Evolutionary conservation across 2,797 vertebrate genomes (phyloP).

Genomic region (Hippocampus kuda): DNA sequence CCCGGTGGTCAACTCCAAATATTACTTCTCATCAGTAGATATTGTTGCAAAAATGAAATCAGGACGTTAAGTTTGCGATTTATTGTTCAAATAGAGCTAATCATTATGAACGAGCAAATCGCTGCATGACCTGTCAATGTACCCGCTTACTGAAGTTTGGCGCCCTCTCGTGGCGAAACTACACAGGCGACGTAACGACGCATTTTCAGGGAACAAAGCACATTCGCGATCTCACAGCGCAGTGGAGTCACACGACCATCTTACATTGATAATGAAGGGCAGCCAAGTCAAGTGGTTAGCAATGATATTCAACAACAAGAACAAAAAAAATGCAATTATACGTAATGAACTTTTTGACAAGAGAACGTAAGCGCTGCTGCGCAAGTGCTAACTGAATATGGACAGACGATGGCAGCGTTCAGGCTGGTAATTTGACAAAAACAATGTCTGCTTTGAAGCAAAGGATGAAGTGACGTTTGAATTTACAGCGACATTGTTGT

Average conservation of each 20-base stretch:
- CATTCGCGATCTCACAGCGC: too few relatives aligned
- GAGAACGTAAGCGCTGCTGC: too few relatives aligned
- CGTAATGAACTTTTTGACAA: too few relatives aligned
- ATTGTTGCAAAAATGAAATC: not conserved
- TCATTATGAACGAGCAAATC: not conserved
- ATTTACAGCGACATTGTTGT: too few relatives aligned
- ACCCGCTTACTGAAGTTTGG: not conserved
- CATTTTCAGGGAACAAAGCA: too few relatives aligned
- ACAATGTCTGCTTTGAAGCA: not conserved
- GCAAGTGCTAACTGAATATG: not conserved
- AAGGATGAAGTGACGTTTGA: not conserved
- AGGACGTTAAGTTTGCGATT: not conserved
- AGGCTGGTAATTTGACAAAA: not conserved
- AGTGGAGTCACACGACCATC: not conserved
- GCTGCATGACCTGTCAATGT: not conserved
- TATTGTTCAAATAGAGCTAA: not conserved
- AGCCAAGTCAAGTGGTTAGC: too few relatives aligned
- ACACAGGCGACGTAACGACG: too few relatives aligned
- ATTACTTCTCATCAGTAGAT: not conserved
- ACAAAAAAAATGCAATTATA: too few relatives aligned
- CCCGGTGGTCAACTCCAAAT: not conserved
- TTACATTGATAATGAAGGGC: too few relatives aligned
- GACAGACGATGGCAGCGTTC: slow-evolving; percentile 1
- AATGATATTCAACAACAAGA: too few relatives aligned
- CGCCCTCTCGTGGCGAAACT: not conserved